phyloP scores from a whole-genome alignment of 1,140 invertebrate species.

The Ceratina japonica region DNA sequence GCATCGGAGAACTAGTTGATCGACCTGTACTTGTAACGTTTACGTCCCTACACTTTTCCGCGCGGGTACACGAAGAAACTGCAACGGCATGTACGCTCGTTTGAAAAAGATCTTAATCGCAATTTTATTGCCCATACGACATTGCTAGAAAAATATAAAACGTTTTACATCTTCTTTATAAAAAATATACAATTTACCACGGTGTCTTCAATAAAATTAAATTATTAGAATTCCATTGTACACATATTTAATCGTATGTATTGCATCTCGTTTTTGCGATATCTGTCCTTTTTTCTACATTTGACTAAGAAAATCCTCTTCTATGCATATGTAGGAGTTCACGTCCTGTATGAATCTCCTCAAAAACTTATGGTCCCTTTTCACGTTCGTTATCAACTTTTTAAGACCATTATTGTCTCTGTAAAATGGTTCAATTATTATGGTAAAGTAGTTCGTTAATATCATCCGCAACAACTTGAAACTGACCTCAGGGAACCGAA shows the following conservation, averaged over 20 bases:
- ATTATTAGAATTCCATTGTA: too few relatives aligned
- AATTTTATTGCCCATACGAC: not conserved
- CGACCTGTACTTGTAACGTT: conserved; percentile 35
- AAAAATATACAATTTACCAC: too few relatives aligned
- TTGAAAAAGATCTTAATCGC: not conserved
- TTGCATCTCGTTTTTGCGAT: too few relatives aligned
- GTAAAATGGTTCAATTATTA: conserved; percentile 37
- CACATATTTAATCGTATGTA: not conserved
- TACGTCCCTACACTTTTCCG: conserved; percentile 2
- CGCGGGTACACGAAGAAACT: conserved; percentile 1
- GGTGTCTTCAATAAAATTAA: too few relatives aligned
- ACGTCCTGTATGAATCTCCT: conserved; percentile 66
- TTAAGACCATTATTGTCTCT: conserved; percentile 62
- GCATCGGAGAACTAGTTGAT: conserved; percentile 50
- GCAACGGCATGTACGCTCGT: too few relatives aligned
- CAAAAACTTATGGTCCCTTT: conserved; percentile 65
- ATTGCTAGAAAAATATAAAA: too few relatives aligned
- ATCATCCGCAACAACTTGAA: not conserved
- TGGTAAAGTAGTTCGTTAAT: not conserved
- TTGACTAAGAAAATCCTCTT: conserved; percentile 49
- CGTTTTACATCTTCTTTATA: too few relatives aligned
- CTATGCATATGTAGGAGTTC: conserved; percentile 66
- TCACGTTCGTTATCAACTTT: conserved; percentile 66
- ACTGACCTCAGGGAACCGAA: conserved; percentile 66
- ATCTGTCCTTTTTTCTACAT: too few relatives aligned